Evolutionary conservation across 2,113 vertebrate genomes (phyloP).

Genomic region (Fregata magnificens): DNA sequence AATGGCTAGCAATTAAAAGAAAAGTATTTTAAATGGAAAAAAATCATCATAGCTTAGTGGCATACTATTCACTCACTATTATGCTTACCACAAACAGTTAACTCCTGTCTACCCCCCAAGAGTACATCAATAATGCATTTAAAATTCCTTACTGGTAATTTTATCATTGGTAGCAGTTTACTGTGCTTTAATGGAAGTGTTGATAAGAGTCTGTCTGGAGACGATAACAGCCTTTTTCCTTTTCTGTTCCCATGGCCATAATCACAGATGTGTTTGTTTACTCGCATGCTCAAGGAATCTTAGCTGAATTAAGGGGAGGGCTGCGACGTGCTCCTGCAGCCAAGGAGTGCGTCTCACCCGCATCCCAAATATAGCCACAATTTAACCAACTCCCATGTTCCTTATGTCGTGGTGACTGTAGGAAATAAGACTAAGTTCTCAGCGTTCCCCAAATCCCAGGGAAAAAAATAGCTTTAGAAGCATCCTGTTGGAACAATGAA

Average conservation of each 20-base stretch:
- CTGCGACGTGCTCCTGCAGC: neutral
- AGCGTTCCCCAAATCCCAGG: neutral
- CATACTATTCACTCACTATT: neutral
- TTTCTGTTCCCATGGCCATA: neutral
- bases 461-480: neutral
- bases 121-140: slow-evolving; percentile 21
- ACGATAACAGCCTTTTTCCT: slow-evolving; percentile 13
- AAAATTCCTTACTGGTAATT: slow-evolving; percentile 29
- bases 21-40: neutral
- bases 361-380: neutral
- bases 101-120: neutral
- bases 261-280: neutral
- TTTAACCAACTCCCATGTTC: neutral
- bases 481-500: neutral
- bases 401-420: neutral
- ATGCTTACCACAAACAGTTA: slow-evolving; percentile 14
- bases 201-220: slow-evolving; percentile 50
- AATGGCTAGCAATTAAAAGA: neutral
- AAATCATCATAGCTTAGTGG: neutral
- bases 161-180: slow-evolving; percentile 22
- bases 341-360: neutral
- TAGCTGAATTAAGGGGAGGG: neutral
- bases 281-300: neutral
- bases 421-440: neutral
- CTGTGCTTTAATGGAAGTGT: slow-evolving; percentile 36